Conservation (phyloP, 2,113 vertebrate genomes). For the Poecilia latipinna region DNA sequence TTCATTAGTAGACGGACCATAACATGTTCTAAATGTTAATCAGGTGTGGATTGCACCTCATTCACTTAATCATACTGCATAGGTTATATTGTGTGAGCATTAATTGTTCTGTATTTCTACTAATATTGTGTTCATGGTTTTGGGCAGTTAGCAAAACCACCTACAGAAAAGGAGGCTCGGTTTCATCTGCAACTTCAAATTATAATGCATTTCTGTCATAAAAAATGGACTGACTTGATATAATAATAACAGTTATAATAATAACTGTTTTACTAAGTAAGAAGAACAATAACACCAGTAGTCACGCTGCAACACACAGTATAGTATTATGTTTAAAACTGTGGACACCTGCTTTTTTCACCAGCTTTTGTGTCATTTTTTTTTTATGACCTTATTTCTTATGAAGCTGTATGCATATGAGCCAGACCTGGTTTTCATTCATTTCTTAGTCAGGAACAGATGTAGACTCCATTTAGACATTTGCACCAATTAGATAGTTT, state of each 20-base stretch:
- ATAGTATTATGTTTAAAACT: not conserved
- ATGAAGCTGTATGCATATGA: not conserved
- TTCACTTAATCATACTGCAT: not conserved
- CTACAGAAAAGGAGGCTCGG: no score
- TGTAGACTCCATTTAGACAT: not conserved
- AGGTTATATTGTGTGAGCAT: not conserved
- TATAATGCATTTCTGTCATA: no score
- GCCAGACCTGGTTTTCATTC: not conserved
- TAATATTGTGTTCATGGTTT: not conserved
- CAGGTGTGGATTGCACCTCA: conserved; percentile 15
- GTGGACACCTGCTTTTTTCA: not conserved
- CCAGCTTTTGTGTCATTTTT: not conserved
- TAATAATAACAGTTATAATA: no score
- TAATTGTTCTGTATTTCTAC: conserved; percentile 4
- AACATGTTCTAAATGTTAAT: not conserved
- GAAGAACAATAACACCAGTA: no score
- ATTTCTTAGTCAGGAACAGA: not conserved
- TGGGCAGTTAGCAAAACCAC: no score
- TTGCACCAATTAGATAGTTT: not conserved
- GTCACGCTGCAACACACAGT: no score
- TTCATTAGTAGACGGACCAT: not conserved
- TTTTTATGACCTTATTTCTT: not conserved
- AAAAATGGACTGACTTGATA: no score
- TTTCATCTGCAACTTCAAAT: no score
- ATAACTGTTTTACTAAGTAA: no score